These are phyloP conservation scores for Mythimna vitellina DNA, from an alignment of 2,888 invertebrate species.

Conservation along the genomic window DNA sequence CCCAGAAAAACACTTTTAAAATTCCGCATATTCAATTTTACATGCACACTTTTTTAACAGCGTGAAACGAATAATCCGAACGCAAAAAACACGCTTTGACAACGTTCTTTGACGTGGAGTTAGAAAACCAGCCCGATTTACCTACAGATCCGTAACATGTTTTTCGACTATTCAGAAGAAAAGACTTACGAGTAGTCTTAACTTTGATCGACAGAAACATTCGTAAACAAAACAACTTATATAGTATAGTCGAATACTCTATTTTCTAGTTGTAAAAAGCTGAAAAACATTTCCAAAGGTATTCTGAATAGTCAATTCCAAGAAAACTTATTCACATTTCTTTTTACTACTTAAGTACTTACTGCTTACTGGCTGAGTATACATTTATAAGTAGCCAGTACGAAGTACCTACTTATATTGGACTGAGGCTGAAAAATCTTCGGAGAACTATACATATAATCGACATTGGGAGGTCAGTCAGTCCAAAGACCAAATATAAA, in stretches of 20 bases:
- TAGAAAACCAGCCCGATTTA: neutral
- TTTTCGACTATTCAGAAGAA: neutral
- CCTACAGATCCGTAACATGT: neutral
- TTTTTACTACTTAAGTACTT: constrained; percentile 28
- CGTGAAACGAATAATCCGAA: neutral
- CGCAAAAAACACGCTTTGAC: neutral
- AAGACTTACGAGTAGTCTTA: neutral
- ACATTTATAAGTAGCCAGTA: constrained; percentile 36
- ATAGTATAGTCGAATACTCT: constrained; percentile 1
- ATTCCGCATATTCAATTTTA: neutral
- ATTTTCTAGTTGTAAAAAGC: constrained; percentile 11
- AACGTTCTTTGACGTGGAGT: neutral
- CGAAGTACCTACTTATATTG: constrained; percentile 33
- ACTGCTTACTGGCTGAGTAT: constrained; percentile 26
- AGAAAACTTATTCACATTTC: constrained; percentile 33
- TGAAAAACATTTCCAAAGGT: constrained; percentile 20
- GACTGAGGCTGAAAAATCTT: constrained; percentile 41
- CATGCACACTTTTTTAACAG: neutral
- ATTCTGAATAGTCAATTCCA: constrained; percentile 16
- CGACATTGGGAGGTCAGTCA: constrained; percentile 55
- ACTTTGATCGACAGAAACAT: constrained; percentile 20
- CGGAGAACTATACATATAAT: constrained; percentile 25
- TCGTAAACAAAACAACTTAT: constrained; percentile 28
- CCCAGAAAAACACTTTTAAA: neutral
- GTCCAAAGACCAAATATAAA: constrained; percentile 51